Conservation (phyloP, 2,113 vertebrate genomes). For the Megalops atlanticus region DNA sequence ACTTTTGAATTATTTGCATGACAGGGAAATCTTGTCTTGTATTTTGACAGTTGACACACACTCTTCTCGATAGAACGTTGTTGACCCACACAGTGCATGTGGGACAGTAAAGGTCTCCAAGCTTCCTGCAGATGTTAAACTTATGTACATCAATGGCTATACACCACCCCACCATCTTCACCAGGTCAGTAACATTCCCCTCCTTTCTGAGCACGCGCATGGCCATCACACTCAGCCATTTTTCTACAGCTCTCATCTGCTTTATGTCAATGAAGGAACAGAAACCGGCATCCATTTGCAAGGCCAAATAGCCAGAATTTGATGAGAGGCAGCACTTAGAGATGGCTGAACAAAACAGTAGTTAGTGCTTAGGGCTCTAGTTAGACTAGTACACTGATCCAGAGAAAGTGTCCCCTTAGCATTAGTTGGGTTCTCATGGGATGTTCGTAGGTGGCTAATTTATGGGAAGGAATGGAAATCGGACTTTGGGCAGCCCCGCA, state of each 20-base stretch:
- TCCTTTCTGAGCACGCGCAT: background rate
- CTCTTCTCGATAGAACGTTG: too few relatives aligned
- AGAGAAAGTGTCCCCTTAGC: background rate
- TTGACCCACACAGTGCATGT: too few relatives aligned
- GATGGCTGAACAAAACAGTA: background rate
- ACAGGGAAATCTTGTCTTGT: too few relatives aligned
- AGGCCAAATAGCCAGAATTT: background rate
- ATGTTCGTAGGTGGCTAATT: background rate
- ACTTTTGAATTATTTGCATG: background rate
- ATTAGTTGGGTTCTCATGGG: background rate
- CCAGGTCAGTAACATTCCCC: background rate
- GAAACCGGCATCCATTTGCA: background rate
- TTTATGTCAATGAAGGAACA: background rate
- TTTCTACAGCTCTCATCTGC: background rate
- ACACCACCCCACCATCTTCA: background rate
- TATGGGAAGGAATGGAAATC: background rate
- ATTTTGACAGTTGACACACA: too few relatives aligned
- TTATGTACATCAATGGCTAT: background rate
- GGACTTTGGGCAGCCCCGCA: too few relatives aligned
- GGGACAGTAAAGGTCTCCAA: too few relatives aligned
- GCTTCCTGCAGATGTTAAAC: too few relatives aligned
- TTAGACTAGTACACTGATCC: background rate
- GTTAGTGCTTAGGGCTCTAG: background rate
- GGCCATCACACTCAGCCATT: background rate
- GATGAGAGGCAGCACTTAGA: background rate